Evolutionary conservation across 2,888 invertebrate genomes (phyloP), one percentile per base, ranked within the genome.

Genomic region (Dorcus parallelipipedus): DNA sequence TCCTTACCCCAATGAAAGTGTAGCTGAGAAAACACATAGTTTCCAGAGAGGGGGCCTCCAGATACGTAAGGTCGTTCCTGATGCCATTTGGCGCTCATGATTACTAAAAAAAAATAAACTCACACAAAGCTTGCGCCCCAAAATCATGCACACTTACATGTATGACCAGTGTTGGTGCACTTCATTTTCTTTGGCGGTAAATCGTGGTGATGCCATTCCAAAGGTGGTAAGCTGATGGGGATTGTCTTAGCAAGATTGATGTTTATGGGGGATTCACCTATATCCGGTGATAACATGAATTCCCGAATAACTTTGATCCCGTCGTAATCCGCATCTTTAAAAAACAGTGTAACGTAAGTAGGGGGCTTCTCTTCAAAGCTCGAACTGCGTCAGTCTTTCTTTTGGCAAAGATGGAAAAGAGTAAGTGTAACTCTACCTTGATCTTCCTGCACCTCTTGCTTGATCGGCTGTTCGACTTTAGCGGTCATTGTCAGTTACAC

Each of bases 1-100:
- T 81, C 78, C 0, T 76, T 67, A 1, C 88, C 87, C 89, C 88
- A 89, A 69, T 89, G 88, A 68, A 89, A 86, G 73, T 89, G 88
- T 40, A 87, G 76, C 72, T 88, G 87, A 0, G 86, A 85, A 52
- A 88, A 80, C 0, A 85, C 77, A 64, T 87, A 87, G 59, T 83
- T 84, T 7, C 82, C 83, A 3, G 76, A 56, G 45, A 89, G 79
- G 0, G 86, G 85, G 0, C 88, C 88, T 0, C 82, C 83, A 54
- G 78, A 76, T 43, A 88, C 64, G 67, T 81, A 85, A 0, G 88
- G 87, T 2, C 83, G 73, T 60, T 84, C 83, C 4, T 82, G 75
- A 43, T 75, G 78, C 87, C 87, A 89, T 75, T 85, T 85, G 1
- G 82, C 83, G 51, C 85, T 86, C 9, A 87, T 61, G 51, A 86